These are phyloP conservation scores for Melanotaenia boesemani DNA, from an alignment of 2,797 vertebrate genomes.

Conservation along the genomic window DNA sequence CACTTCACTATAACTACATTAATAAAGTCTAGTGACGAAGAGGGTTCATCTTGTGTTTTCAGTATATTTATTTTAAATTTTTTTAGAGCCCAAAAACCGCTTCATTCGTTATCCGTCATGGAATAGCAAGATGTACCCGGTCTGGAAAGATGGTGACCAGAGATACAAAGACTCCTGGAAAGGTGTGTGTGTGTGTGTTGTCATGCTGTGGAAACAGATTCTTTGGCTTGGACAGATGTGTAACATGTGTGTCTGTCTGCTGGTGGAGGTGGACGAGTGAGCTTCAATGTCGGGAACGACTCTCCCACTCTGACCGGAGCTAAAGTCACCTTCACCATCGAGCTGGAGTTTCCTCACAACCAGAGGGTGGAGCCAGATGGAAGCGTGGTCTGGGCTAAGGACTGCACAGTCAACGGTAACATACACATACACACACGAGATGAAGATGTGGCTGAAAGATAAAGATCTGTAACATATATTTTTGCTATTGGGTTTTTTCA, in stretches of 20 bases:
- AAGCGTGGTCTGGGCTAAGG: conserved; percentile 86
- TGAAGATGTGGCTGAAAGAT: too few relatives aligned
- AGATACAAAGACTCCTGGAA: conserved; percentile 86
- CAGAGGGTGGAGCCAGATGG: conserved; percentile 86
- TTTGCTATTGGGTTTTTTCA: too few relatives aligned
- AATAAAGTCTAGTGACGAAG: too few relatives aligned
- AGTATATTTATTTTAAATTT: conserved; percentile 6
- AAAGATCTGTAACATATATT: too few relatives aligned
- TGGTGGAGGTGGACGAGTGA: conserved; percentile 86
- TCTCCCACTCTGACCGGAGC: conserved; percentile 91
- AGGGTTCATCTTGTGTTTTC: background rate
- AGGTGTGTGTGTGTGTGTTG: conserved; percentile 76
- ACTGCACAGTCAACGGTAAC: conserved; percentile 87
- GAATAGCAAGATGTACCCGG: conserved; percentile 87
- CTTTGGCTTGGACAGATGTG: background rate
- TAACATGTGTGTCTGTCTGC: background rate
- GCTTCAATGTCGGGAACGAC: conserved; percentile 89
- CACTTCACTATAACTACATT: background rate
- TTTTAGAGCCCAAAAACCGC: conserved; percentile 79
- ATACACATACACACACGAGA: background rate
- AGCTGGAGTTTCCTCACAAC: conserved; percentile 86
- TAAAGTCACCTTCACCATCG: conserved; percentile 88
- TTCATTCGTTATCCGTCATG: conserved; percentile 83
- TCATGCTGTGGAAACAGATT: too few relatives aligned
- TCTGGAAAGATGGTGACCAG: conserved; percentile 85